Conservation (phyloP, 2,113 vertebrate species). For the Tylochromis polylepis region DNA sequence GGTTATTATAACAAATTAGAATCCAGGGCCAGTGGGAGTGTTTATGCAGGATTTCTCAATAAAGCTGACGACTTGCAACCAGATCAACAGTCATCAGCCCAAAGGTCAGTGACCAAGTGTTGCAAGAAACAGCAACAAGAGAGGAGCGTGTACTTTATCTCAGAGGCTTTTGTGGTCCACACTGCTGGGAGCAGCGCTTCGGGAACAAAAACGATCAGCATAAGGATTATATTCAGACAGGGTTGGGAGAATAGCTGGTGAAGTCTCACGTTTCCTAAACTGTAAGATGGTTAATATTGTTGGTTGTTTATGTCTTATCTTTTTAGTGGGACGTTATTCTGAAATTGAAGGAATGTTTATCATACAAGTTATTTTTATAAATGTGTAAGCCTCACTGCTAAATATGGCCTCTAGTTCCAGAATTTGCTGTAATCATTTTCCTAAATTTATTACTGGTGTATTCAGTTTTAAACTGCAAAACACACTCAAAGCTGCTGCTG, state of each 20-base stretch:
- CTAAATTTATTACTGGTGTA: background rate
- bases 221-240: background rate
- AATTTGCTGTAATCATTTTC: background rate
- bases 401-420: background rate
- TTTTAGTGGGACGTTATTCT: background rate
- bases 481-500: background rate
- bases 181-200: background rate
- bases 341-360: background rate
- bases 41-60: conserved; percentile 46
- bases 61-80: background rate
- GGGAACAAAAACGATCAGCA: background rate
- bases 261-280: background rate
- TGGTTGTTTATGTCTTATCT: background rate
- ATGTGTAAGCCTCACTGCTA: background rate
- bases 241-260: background rate
- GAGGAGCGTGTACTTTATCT: background rate
- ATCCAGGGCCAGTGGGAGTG: background rate
- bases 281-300: background rate
- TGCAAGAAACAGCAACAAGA: background rate
- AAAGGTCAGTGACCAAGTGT: conserved; percentile 59
- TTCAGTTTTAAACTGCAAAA: background rate
- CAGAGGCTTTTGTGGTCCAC: background rate
- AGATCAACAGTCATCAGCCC: conserved; percentile 44
- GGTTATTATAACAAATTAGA: background rate
- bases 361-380: background rate